Conservation (phyloP, 2,113 vertebrate genomes). For the Microcebus jonahi region DNA sequence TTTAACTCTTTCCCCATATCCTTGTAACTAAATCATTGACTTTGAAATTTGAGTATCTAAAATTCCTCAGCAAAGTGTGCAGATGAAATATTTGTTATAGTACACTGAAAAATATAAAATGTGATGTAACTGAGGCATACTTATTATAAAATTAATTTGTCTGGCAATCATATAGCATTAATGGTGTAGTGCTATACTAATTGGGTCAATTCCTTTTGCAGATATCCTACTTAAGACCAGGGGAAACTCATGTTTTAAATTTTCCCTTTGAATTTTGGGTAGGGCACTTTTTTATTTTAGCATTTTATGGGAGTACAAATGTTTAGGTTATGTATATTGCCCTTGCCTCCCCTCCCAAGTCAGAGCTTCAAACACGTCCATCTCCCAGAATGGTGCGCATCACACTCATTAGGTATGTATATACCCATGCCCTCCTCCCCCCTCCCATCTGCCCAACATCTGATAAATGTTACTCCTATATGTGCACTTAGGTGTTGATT, state of each 20-base stretch:
- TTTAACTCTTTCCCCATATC: background rate
- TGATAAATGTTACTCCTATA: too few relatives aligned
- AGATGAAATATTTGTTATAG: background rate
- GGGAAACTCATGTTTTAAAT: background rate
- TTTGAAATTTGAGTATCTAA: background rate
- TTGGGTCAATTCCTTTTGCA: background rate
- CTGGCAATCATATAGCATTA: background rate
- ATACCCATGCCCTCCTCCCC: too few relatives aligned
- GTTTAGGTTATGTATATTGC: too few relatives aligned
- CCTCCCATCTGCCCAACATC: too few relatives aligned
- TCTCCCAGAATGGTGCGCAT: too few relatives aligned
- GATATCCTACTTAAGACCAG: background rate
- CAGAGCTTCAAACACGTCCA: too few relatives aligned
- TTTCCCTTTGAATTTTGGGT: background rate
- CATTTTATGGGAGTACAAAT: too few relatives aligned
- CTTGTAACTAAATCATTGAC: background rate
- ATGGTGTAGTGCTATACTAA: background rate
- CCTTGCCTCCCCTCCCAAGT: too few relatives aligned
- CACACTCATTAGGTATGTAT: too few relatives aligned
- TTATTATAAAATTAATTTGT: background rate
- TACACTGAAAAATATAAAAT: background rate
- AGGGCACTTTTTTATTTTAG: background rate
- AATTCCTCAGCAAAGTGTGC: background rate
- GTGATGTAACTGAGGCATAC: background rate
- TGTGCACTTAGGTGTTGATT: too few relatives aligned